Evolutionary conservation across 1,140 invertebrate species (phyloP), one percentile per base, ranked within the genome.

Genomic region (Heliothis subflexa): DNA sequence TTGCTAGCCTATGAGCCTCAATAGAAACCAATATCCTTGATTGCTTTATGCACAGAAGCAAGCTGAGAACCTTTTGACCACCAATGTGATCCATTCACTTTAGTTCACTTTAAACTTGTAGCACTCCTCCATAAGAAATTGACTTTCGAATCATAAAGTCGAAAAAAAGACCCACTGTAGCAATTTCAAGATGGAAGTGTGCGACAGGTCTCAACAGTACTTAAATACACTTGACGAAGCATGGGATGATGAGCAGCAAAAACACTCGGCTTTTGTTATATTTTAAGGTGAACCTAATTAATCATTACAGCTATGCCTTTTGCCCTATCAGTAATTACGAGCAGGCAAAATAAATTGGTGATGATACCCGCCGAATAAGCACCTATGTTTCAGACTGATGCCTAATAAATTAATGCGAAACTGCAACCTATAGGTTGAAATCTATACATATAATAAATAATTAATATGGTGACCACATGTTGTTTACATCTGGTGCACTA

Each of bases 41-140:
- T 62, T 62, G 61, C 61, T 62, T 62, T 40, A 62, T 62, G 61
- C 61, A 62, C 61, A 33, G 28, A 21, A 61, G 61, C 61, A 62
- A 62, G 61, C 61, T 62, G 28, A 62, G 16, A 62, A 62, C 61
- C 61, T 62, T 14, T 62, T 40, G 14, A 62, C n/a, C 33, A 62
- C 61, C 55, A 59, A 40, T 40, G 61, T 40, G 14, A 16, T 28
- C 61, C 59, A 61, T 61, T 61, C 59, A 62, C 61, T 62, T 33
- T 62, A 62, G 61, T 62, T 62, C 3, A 25, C 55, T 28, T 28
- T 13, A 25, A 59, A 59, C 55, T 59, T 57, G 21, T 28, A 28
- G 21, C 21, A 28, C 21, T 59, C 21, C 55, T 59, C 21, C 55
- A 5, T 12, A 1, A 25, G 12, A 59, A 52, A 52, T 25, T 25